A percentile compares a stretch with the other conserved stretches of the same genome.
phyloP scores from a whole-genome alignment of 2,888 invertebrate species.

The Hyalella azteca region DNA sequence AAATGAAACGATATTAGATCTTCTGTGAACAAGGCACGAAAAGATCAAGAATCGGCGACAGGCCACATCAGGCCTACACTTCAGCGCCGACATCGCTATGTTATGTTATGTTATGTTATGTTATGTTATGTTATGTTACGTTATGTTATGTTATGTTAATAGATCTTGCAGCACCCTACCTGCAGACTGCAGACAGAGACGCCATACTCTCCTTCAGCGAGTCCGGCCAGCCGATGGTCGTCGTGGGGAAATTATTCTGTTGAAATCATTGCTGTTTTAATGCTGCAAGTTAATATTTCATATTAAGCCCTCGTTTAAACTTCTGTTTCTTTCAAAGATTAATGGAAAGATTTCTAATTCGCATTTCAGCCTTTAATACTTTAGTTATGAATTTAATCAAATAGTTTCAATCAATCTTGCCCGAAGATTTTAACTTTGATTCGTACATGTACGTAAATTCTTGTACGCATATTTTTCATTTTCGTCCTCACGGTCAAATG shows the following conservation, averaged over 20 bases:
- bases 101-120: not conserved
- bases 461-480: not conserved
- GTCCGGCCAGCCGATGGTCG: not conserved
- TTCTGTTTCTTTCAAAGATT: not conserved
- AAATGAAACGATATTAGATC: too few species aligned
- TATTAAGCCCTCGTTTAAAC: not conserved
- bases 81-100: not conserved
- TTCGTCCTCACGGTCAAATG: not conserved
- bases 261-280: not conserved
- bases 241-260: not conserved
- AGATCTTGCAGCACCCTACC: not conserved
- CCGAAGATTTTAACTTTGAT: not conserved
- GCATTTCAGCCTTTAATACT: not conserved
- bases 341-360: not conserved
- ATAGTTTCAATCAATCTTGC: not conserved
- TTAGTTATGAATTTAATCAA: not conserved
- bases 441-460: not conserved
- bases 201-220: not conserved
- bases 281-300: too few species aligned
- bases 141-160: not conserved
- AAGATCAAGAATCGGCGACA: not conserved
- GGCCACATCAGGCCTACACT: not conserved
- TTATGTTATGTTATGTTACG: not conserved
- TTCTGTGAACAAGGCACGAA: not conserved
- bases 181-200: not conserved